Evolutionary conservation across 2,797 vertebrate genomes (phyloP), one percentile per base, ranked within the genome.

Genomic region (Rhyacichthys aspro): DNA sequence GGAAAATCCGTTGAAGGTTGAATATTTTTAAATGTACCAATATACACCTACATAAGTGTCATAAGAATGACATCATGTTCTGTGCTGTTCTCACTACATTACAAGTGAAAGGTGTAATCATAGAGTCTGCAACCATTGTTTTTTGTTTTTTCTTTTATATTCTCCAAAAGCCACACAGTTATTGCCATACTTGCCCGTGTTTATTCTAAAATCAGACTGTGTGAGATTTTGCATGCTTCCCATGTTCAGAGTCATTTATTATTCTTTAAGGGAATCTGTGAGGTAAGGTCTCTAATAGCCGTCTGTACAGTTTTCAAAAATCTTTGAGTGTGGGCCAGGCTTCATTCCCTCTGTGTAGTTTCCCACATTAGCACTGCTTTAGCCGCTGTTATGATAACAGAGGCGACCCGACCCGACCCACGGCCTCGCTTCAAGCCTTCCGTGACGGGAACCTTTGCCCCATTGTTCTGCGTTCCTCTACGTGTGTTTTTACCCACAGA

Each of bases 361-460:
- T 84, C 81, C 79, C 81, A 82, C 81, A 76, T 82, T 76, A 70
- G 43, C 19, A 5, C 64, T 62, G 82, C 76, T 71, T 67, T 73
- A 68, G 72, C 76, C 46, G 61, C 70, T 83, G 80, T 81, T 86
- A 70, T 83, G 79, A 84, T 80, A 86, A 88, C 84, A 88, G 58
- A 55, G 68, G 10, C 6, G 46, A 75, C 78, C 78, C 44, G 76
- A 78, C 80, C 81, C 43, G 47, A 73, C 59, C 70, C 8, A 42
- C 43, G 1, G 68, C 75, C 77, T 80, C 74, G 62, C 63, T 59
- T 65, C 63, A 33, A 77, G 70, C 62, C 72, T 79, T 78, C 72
- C 58, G 23, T 74, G 67, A 79, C 66, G 39, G 70, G 64, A 87
- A 66, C 79, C 66, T 83, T 80, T 77, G 58, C 39, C 41, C 64